Evolutionary conservation across 2,888 invertebrate genomes (phyloP).

Genomic region (Cistogaster globosa): DNA sequence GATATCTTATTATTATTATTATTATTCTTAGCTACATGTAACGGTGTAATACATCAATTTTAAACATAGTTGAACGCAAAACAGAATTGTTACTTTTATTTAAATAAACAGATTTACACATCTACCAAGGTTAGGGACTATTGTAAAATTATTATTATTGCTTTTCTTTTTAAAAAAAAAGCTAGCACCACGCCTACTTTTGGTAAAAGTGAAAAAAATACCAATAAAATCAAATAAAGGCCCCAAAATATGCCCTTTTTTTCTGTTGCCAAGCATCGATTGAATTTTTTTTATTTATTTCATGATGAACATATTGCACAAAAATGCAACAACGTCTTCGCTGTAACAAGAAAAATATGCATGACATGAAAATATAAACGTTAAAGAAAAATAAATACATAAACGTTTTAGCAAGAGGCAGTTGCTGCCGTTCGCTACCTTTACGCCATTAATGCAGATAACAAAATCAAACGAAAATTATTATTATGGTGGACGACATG

Average conservation of each 20-base stretch:
- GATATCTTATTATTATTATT: too few species aligned
- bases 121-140: too few species aligned
- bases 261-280: not conserved
- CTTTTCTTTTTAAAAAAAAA: too few species aligned
- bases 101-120: too few species aligned
- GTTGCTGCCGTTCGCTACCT: conserved; percentile 71
- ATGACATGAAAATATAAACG: conserved; percentile 63
- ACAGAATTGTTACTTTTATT: too few species aligned
- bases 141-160: too few species aligned
- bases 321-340: not conserved
- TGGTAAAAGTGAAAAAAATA: not conserved
- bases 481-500: conserved; percentile 67
- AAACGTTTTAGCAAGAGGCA: conserved; percentile 41
- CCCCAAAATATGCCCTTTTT: not conserved
- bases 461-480: conserved; percentile 53
- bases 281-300: conserved; percentile 38
- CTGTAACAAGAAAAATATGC: conserved; percentile 29
- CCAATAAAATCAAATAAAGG: not conserved
- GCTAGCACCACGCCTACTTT: not conserved
- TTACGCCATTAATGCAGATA: conserved; percentile 65
- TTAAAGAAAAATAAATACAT: conserved; percentile 44
- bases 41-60: too few species aligned
- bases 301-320: conserved; percentile 42
- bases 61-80: too few species aligned
- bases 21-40: too few species aligned